Conservation (phyloP, 2,113 vertebrate genomes). For the Salvelinus alpinus region DNA sequence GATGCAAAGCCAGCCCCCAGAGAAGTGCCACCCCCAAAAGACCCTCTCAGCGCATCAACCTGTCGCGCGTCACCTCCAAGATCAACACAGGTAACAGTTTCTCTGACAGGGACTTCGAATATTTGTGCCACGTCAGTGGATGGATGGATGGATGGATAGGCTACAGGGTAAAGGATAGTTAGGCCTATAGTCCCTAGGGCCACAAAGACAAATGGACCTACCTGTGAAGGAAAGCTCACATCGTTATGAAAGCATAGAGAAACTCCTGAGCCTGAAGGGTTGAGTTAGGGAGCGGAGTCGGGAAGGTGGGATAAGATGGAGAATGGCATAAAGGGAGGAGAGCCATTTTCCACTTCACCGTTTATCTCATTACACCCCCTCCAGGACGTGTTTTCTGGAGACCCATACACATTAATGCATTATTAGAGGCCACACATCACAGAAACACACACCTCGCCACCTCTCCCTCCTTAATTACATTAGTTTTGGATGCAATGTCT, state of each 20-base stretch:
- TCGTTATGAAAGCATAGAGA: background rate
- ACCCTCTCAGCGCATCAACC: constrained; percentile 76
- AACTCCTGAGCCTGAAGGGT: background rate
- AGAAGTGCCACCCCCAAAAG: constrained; percentile 34
- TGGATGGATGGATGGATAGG: background rate
- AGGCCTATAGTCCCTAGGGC: background rate
- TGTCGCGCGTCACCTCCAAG: constrained; percentile 81
- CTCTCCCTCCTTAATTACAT: constrained; percentile 5
- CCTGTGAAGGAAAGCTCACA: background rate
- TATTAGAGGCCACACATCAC: constrained; percentile 18
- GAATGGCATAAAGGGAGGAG: background rate
- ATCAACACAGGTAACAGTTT: constrained; percentile 82
- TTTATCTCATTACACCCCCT: constrained; percentile 28
- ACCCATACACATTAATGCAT: constrained; percentile 8
- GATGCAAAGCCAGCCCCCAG: constrained; percentile 62
- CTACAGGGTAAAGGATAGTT: background rate
- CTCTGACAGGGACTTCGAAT: too few relatives aligned
- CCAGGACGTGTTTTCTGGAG: constrained; percentile 17
- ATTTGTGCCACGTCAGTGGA: background rate
- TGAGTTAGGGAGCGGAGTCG: background rate
- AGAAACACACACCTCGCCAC: background rate
- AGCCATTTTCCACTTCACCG: constrained; percentile 25
- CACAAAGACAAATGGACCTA: background rate
- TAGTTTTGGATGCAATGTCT: constrained; percentile 12
- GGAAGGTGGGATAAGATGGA: constrained; percentile 9